Percentiles rank a stretch among this genome's conserved stretches.
Evolutionary conservation across 2,797 vertebrate species (phyloP).

Genomic region (Semotilus atromaculatus): DNA sequence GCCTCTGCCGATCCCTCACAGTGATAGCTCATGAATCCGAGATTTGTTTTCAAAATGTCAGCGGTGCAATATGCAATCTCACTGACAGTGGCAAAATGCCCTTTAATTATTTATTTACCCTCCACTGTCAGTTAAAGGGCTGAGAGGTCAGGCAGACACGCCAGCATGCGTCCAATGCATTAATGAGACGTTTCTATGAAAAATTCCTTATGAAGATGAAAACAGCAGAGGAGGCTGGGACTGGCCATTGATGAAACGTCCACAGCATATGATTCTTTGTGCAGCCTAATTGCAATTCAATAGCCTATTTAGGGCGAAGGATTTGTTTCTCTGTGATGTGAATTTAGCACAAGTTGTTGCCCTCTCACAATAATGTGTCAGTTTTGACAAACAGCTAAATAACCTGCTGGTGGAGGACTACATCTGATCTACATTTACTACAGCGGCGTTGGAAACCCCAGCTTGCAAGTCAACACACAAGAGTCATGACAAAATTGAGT

Average conservation of each 20-base stretch:
- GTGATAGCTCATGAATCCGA: slow-evolving; percentile 88
- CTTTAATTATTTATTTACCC: slow-evolving; percentile 58
- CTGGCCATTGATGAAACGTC: slow-evolving; percentile 48
- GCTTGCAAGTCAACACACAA: background rate
- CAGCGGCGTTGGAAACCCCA: background rate
- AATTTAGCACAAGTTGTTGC: slow-evolving; percentile 6
- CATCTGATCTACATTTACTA: background rate
- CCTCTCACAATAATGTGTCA: background rate
- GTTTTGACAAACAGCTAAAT: slow-evolving; percentile 4
- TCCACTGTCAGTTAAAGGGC: slow-evolving; percentile 74
- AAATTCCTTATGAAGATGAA: slow-evolving; percentile 7
- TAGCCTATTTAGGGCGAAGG: slow-evolving; percentile 2
- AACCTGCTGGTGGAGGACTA: background rate
- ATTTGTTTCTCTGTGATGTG: slow-evolving; percentile 2
- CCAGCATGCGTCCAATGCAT: slow-evolving; percentile 27
- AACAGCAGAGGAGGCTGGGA: background rate
- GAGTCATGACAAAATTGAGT: background rate
- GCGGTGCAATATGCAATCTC: slow-evolving; percentile 83
- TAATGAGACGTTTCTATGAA: slow-evolving; percentile 43
- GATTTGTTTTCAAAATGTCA: slow-evolving; percentile 87
- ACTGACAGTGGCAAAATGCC: slow-evolving; percentile 82
- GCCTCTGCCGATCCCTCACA: slow-evolving; percentile 83
- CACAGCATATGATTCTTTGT: slow-evolving; percentile 29
- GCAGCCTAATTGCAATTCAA: slow-evolving; percentile 4
- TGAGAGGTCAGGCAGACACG: slow-evolving; percentile 57